Percentiles rank a stretch among this genome's conserved stretches.
These are phyloP conservation scores for Acanthococcus lagerstroemiae DNA, from an alignment of 2,888 invertebrate species.

Conservation along the genomic window DNA sequence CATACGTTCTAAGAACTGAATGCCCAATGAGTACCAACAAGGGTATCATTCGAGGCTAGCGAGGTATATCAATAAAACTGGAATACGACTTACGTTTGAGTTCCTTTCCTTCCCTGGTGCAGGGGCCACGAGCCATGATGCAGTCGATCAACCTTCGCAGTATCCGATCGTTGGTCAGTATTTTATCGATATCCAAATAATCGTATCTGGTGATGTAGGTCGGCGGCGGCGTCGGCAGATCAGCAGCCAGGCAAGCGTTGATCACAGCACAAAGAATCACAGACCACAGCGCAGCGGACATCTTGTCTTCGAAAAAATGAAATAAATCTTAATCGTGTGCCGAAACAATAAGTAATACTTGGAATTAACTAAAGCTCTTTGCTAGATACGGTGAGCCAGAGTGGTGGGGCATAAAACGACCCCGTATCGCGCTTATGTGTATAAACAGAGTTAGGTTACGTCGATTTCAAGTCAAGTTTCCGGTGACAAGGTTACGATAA, in stretches of 20 bases:
- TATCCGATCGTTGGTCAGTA: slow-evolving; percentile 38
- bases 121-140: slow-evolving; percentile 37
- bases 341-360: not conserved
- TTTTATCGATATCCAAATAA: slow-evolving; percentile 38
- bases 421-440: too few relatives aligned
- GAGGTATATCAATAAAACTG: not conserved
- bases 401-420: not conserved
- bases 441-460: too few relatives aligned
- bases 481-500: too few relatives aligned
- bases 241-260: slow-evolving; percentile 6
- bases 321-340: slow-evolving; percentile 16
- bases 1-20: too few relatives aligned
- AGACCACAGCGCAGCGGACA: slow-evolving; percentile 17
- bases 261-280: not conserved
- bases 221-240: slow-evolving; percentile 7
- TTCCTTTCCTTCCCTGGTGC: slow-evolving; percentile 38
- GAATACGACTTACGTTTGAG: slow-evolving; percentile 37
- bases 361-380: too few relatives aligned
- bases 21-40: too few relatives aligned
- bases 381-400: too few relatives aligned
- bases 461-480: too few relatives aligned
- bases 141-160: slow-evolving; percentile 38
- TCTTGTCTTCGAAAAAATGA: slow-evolving; percentile 9
- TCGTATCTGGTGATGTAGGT: slow-evolving; percentile 38
- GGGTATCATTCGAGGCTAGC: too few relatives aligned